Conservation (phyloP, 2,888 invertebrate species). For the Acanthosepion pharaonis region DNA sequence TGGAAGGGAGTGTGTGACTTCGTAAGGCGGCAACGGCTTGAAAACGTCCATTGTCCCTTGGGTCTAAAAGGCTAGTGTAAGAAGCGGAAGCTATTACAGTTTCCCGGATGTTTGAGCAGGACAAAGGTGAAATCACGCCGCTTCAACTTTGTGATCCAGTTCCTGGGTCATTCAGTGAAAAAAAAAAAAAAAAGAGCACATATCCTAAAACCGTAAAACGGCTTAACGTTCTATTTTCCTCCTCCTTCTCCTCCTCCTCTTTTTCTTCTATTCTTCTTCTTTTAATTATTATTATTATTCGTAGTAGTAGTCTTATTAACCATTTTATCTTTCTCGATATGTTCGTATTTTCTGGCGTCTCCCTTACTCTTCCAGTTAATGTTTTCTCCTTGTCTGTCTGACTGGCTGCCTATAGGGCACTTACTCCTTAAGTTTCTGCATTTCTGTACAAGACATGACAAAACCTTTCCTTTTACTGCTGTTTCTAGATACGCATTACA, state of each 20-base stretch:
- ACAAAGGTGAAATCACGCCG: slow-evolving; percentile 33
- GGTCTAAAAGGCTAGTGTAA: background rate
- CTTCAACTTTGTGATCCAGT: background rate
- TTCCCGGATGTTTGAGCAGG: slow-evolving; percentile 22
- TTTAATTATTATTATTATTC: background rate
- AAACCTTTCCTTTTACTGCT: no score
- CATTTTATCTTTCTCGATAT: no score
- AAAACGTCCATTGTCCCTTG: slow-evolving; percentile 2
- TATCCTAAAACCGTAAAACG: background rate
- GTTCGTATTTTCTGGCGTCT: no score
- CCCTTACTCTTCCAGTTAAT: no score
- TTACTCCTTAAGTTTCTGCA: no score
- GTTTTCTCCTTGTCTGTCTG: no score
- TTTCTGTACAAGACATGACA: no score
- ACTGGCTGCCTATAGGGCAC: no score
- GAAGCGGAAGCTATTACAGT: background rate
- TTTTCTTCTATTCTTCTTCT: background rate
- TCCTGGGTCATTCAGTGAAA: background rate
- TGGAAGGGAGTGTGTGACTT: background rate
- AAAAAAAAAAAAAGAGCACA: background rate
- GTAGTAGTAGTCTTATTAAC: no score
- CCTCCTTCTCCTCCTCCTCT: background rate
- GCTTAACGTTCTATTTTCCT: background rate
- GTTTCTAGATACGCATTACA: no score
- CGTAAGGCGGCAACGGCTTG: background rate